phyloP scores from a whole-genome alignment of 2,888 invertebrate genomes.

The Temnothorax ravouxi region DNA sequence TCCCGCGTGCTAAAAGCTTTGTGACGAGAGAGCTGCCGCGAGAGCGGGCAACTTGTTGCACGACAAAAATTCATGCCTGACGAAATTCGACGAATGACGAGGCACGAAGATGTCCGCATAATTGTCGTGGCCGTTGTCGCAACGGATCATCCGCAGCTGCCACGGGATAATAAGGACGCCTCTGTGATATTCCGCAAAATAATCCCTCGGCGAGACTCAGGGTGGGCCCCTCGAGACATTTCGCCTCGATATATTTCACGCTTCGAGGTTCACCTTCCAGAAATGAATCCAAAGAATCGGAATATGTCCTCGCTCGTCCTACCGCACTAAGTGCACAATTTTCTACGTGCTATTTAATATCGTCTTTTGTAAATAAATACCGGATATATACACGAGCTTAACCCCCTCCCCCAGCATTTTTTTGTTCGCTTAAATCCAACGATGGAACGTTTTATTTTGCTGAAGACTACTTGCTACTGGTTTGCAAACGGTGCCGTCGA shows the following conservation, averaged over 20 bases:
- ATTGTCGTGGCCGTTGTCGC: constrained; percentile 77
- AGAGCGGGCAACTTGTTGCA: constrained; percentile 72
- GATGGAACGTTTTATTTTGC: background rate
- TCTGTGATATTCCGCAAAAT: constrained; percentile 66
- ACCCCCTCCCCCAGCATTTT: background rate
- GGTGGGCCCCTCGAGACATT: constrained; percentile 46
- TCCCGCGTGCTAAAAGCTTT: constrained; percentile 63
- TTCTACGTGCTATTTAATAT: background rate
- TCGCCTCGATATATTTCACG: constrained; percentile 46
- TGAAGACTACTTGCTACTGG: background rate
- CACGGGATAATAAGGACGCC: constrained; percentile 63
- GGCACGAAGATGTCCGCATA: constrained; percentile 59
- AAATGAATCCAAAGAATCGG: constrained; percentile 48
- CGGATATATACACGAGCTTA: background rate
- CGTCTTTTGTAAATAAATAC: constrained; percentile 19
- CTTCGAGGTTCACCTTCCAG: constrained; percentile 33
- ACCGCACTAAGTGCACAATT: background rate
- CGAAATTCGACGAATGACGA: constrained; percentile 64
- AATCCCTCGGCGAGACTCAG: constrained; percentile 64
- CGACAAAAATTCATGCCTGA: constrained; percentile 75
- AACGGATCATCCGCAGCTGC: constrained; percentile 82
- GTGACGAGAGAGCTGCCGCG: constrained; percentile 39
- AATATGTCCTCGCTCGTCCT: background rate
- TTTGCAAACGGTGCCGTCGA: constrained; percentile 1
- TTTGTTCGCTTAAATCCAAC: constrained; percentile 5